Evolutionary conservation across 2,888 invertebrate genomes (phyloP).

Genomic region (Nesidiocoris tenuis): DNA sequence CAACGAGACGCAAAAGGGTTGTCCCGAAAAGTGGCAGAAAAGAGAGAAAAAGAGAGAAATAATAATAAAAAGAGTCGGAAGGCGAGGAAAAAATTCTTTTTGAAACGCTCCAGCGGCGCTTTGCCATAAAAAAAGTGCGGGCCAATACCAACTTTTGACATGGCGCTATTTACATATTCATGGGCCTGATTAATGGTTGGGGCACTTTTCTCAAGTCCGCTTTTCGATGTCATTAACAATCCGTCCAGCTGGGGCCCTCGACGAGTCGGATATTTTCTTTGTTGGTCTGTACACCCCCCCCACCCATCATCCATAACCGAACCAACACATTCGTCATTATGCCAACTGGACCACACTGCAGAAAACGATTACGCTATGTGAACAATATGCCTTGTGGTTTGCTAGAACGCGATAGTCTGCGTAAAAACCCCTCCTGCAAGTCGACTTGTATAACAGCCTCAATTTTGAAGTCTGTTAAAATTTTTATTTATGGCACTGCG

Average conservation of each 20-base stretch:
- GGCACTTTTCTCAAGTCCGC: background rate
- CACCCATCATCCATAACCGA: background rate
- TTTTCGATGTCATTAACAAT: conserved; percentile 15
- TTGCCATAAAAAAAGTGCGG: conserved; percentile 27
- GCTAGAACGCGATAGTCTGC: too few species aligned
- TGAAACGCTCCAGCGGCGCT: background rate
- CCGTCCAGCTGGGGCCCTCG: conserved; percentile 1
- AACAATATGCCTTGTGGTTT: too few species aligned
- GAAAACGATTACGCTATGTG: too few species aligned
- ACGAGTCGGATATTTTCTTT: background rate
- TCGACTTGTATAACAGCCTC: too few species aligned
- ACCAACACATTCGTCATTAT: background rate
- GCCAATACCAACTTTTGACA: conserved; percentile 45
- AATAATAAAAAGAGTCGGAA: conserved; percentile 3
- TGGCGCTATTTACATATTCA: conserved; percentile 40
- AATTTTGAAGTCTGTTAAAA: too few species aligned
- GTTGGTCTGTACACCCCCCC: background rate
- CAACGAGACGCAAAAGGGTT: conserved; percentile 31
- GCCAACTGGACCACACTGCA: background rate
- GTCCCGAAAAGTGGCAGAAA: background rate
- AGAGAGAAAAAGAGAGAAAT: background rate
- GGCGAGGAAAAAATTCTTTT: conserved; percentile 8
- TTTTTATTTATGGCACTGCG: too few species aligned
- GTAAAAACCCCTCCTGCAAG: too few species aligned
- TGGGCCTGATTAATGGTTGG: conserved; percentile 34